These are phyloP conservation scores for Trogon surrucura DNA, from an alignment of 2,113 vertebrate genomes.

Conservation along the genomic window DNA sequence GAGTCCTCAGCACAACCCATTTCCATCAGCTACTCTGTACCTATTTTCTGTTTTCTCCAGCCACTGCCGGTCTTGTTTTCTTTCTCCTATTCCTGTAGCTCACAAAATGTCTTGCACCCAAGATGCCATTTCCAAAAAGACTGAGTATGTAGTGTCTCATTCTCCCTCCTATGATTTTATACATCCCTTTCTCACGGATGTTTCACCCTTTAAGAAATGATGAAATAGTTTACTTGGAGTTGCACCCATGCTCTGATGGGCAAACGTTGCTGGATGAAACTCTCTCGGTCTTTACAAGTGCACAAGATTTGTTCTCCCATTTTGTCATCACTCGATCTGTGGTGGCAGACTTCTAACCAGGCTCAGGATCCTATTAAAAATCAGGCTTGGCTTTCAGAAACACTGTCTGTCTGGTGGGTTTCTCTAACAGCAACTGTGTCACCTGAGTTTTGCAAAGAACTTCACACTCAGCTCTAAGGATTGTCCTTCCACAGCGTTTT, in stretches of 20 bases:
- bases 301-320: not conserved
- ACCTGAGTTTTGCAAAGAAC: not conserved
- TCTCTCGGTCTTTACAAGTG: not conserved
- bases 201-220: not conserved
- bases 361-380: not conserved
- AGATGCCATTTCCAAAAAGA: not conserved
- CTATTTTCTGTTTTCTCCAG: not conserved
- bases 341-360: not conserved
- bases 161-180: not conserved
- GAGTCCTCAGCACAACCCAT: not conserved
- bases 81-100: not conserved
- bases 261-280: not conserved
- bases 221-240: not conserved
- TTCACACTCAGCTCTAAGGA: not conserved
- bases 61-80: not conserved
- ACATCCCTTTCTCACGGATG: not conserved
- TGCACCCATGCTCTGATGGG: not conserved
- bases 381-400: not conserved
- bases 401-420: accelerated
- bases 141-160: not conserved
- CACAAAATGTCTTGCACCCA: not conserved
- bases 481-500: not conserved
- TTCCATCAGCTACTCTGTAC: not conserved
- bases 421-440: not conserved
- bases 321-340: not conserved